phyloP scores from a whole-genome alignment of 37 sponge, comb jelly and placozoan species.

The Tethya wilhelma region DNA sequence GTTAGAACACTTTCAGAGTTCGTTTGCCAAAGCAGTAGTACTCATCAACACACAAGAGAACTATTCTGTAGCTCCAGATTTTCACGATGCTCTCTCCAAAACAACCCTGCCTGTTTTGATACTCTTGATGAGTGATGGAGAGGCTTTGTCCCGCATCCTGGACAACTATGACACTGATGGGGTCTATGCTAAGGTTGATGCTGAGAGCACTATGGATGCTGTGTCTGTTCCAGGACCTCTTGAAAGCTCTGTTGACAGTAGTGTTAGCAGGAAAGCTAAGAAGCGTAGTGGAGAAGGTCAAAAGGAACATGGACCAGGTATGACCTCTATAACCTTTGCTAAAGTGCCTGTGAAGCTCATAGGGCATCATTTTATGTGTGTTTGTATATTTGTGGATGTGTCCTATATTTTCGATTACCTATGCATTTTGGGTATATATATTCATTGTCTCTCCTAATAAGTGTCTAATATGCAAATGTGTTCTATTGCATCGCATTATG shows the following conservation, averaged over 20 bases:
- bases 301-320: not conserved
- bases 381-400: too few species aligned
- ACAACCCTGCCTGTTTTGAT: slow-evolving; percentile 29
- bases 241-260: not conserved
- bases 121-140: slow-evolving; percentile 42
- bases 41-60: slow-evolving; percentile 52
- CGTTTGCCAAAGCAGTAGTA: slow-evolving; percentile 37
- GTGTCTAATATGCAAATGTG: too few species aligned
- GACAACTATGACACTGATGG: slow-evolving; percentile 6
- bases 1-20: not conserved
- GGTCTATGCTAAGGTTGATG: slow-evolving; percentile 20
- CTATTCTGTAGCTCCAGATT: slow-evolving; percentile 8
- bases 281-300: too few species aligned
- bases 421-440: too few species aligned
- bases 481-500: too few species aligned
- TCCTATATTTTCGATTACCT: too few species aligned
- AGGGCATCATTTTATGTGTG: too few species aligned
- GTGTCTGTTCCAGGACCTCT: not conserved
- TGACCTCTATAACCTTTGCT: too few species aligned
- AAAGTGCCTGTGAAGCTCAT: too few species aligned
- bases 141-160: slow-evolving; percentile 8
- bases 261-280: too few species aligned
- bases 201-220: slow-evolving; percentile 5
- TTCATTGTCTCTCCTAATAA: too few species aligned
- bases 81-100: not conserved